Conservation (phyloP, 1,140 invertebrate species). For the Mercenaria mercenaria region DNA sequence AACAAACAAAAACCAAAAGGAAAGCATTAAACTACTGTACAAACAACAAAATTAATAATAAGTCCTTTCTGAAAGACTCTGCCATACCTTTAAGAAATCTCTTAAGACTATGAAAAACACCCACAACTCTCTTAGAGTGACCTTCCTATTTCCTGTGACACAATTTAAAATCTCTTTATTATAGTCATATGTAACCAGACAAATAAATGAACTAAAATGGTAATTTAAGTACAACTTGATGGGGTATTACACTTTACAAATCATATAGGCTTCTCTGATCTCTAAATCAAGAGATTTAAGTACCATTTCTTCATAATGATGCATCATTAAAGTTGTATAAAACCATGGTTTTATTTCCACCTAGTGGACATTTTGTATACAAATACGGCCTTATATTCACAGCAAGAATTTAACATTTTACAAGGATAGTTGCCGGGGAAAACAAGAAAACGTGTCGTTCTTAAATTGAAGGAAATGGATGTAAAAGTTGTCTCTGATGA, state of each 20-base stretch:
- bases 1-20: no score
- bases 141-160: no score
- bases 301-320: background rate
- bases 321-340: background rate
- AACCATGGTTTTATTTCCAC: constrained; percentile 8
- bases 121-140: no score
- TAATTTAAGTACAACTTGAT: constrained; percentile 2
- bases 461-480: no score
- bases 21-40: no score
- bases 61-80: no score
- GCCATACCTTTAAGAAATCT: no score
- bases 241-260: background rate
- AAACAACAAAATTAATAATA: no score
- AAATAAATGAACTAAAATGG: background rate
- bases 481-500: no score
- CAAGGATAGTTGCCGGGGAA: background rate
- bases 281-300: background rate
- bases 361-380: constrained; percentile 1
- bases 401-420: background rate
- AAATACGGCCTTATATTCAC: background rate
- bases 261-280: background rate
- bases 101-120: no score
- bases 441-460: no score
- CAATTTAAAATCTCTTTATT: no score
- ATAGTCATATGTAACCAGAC: background rate